phyloP scores from a whole-genome alignment of 1,140 invertebrate species.

The fruit fly (Drosophila melanogaster) region DNA sequence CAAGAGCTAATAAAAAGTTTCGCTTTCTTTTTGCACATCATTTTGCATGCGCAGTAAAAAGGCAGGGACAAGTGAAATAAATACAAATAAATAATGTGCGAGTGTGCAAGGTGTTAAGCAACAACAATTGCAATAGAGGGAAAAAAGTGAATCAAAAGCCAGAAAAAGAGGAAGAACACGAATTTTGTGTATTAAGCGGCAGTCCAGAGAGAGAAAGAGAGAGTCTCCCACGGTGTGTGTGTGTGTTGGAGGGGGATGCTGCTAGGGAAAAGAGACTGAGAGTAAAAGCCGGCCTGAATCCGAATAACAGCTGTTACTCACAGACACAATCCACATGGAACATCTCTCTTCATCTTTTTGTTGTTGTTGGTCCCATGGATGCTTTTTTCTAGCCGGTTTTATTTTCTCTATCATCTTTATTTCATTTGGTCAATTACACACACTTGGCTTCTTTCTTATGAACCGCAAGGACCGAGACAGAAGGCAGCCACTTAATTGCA shows the following conservation, averaged over 20 bases:
- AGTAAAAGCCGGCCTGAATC: slow-evolving; percentile 33
- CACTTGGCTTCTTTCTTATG: background rate
- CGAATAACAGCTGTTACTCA: slow-evolving; percentile 49
- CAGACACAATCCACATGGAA: slow-evolving; percentile 39
- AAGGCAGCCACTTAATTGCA: slow-evolving; percentile 34
- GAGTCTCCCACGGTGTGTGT: background rate
- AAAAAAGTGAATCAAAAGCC: slow-evolving; percentile 10
- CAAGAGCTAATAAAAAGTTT: slow-evolving; percentile 66
- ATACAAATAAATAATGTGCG: slow-evolving; percentile 32
- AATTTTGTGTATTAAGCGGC: slow-evolving; percentile 46
- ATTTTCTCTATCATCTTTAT: slow-evolving; percentile 31
- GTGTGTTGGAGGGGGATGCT: slow-evolving; percentile 25
- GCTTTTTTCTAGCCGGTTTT: slow-evolving; percentile 22
- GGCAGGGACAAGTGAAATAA: slow-evolving; percentile 51
- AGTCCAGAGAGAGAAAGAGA: background rate
- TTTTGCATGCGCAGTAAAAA: slow-evolving; percentile 80
- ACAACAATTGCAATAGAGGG: slow-evolving; percentile 43
- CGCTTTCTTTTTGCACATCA: slow-evolving; percentile 82
- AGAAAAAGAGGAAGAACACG: slow-evolving; percentile 31
- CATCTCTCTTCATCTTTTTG: slow-evolving; percentile 21
- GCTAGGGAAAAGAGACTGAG: slow-evolving; percentile 9
- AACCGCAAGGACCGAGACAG: slow-evolving; percentile 41
- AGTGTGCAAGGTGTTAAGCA: slow-evolving; percentile 44
- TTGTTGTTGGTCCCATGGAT: slow-evolving; percentile 15
- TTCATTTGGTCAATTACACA: slow-evolving; percentile 45